Evolutionary conservation across 2,113 vertebrate genomes (phyloP).

Genomic region (Pan troglodytes): NHGRI_mPanTro3-v2.1_pri NC_072402.2:143308501-143309000

Average conservation of each 20-base stretch:
- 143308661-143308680: not conserved
- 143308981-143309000: not conserved
- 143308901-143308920: not conserved
- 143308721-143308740: not conserved
- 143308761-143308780: not conserved
- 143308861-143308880: not conserved
- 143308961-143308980: not conserved
- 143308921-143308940: not conserved
- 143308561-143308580: slow-evolving; percentile 31
- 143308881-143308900: not conserved
- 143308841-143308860: not conserved
- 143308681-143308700: slow-evolving; percentile 55
- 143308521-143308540: not conserved
- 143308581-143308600: not conserved
- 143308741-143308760: slow-evolving; percentile 50
- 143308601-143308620: not conserved
- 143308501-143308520: slow-evolving; percentile 12
- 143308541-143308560: not conserved
- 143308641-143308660: not conserved
- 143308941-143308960: not conserved
- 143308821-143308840: not conserved
- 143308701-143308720: slow-evolving; percentile 31
- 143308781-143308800: not conserved
- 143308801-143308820: slow-evolving; percentile 13
- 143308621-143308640: not conserved